Percentiles rank a stretch among this genome's conserved stretches.
These are phyloP conservation scores for Parnassius apollo DNA, from an alignment of 2,888 invertebrate genomes.

Conservation along the genomic window DNA sequence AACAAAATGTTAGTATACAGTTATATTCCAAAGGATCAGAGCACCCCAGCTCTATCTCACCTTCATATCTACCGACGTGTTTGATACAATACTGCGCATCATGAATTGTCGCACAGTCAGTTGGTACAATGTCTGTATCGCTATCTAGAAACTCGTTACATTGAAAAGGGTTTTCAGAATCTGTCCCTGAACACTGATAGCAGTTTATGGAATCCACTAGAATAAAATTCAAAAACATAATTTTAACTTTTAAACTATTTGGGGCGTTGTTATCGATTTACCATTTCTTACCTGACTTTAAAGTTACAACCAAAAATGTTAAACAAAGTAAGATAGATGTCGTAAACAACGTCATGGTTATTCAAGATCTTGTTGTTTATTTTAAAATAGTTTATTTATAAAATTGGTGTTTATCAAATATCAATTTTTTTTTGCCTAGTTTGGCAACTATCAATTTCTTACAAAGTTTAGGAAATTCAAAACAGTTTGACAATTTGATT, in stretches of 20 bases:
- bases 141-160: conserved; percentile 89
- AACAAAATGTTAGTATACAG: conserved; percentile 1
- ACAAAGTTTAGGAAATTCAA: too few species aligned
- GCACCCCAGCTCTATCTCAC: conserved; percentile 67
- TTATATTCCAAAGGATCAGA: conserved; percentile 11
- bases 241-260: conserved; percentile 36
- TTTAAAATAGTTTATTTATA: neutral
- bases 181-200: conserved; percentile 94
- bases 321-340: conserved; percentile 36
- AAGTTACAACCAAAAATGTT: conserved; percentile 38
- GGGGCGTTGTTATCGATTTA: conserved; percentile 40
- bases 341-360: conserved; percentile 36
- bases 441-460: too few species aligned
- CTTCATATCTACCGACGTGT: conserved; percentile 95
- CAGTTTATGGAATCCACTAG: conserved; percentile 87
- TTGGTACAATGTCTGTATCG: conserved; percentile 84
- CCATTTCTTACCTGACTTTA: conserved; percentile 51
- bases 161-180: conserved; percentile 88
- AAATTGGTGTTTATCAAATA: too few species aligned
- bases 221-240: conserved; percentile 38
- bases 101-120: conserved; percentile 89
- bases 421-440: too few species aligned
- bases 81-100: conserved; percentile 95
- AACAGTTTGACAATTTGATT: too few species aligned
- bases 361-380: neutral